Conservation (phyloP, 2,888 invertebrate species). For the Priocnemis perturbator region DNA sequence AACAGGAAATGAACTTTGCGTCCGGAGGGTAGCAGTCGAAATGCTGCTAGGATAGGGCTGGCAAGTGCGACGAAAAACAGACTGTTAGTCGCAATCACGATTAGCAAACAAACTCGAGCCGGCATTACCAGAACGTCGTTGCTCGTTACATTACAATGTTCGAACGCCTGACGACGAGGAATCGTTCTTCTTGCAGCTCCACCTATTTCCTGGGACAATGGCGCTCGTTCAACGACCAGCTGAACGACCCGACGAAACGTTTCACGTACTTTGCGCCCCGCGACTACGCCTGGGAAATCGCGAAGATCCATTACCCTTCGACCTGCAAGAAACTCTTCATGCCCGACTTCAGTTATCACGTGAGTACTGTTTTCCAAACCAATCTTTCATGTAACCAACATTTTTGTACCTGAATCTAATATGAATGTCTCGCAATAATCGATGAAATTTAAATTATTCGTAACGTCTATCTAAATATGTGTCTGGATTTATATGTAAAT, state of each 20-base stretch:
- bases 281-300: slow-evolving; percentile 91
- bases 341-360: slow-evolving; percentile 83
- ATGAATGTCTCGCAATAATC: too few relatives aligned
- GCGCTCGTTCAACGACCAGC: slow-evolving; percentile 85
- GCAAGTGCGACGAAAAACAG: background rate
- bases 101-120: too few relatives aligned
- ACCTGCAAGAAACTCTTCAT: slow-evolving; percentile 90
- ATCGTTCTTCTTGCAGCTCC: slow-evolving; percentile 77
- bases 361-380: slow-evolving; percentile 25
- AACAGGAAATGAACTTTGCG: too few relatives aligned
- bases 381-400: too few relatives aligned
- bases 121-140: slow-evolving; percentile 8
- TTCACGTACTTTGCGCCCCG: slow-evolving; percentile 95
- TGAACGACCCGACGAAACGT: slow-evolving; percentile 85
- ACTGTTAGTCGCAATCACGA: too few relatives aligned
- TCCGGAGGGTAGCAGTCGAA: too few relatives aligned
- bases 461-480: too few relatives aligned
- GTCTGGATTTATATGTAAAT: too few relatives aligned
- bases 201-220: slow-evolving; percentile 86
- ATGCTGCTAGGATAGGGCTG: background rate
- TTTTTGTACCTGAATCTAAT: too few relatives aligned
- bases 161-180: too few relatives aligned
- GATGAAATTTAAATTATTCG: too few relatives aligned
- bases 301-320: slow-evolving; percentile 85
- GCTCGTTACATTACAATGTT: slow-evolving; percentile 1